Percentiles rank a stretch among this genome's conserved stretches.
Conservation (phyloP, 2,113 vertebrate genomes). For the Hassar affinis region DNA sequence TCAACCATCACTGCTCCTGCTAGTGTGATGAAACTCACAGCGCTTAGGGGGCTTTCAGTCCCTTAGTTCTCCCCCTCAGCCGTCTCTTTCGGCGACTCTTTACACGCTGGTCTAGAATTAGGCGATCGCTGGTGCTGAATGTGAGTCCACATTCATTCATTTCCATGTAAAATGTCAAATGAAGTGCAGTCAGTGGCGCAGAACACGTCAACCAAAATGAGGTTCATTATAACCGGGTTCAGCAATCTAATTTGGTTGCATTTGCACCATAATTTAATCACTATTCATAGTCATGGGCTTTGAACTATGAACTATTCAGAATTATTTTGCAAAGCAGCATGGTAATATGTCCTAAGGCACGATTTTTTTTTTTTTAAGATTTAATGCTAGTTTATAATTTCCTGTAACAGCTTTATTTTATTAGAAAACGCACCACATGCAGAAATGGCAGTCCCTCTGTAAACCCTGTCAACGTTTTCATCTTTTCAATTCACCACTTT, state of each 20-base stretch:
- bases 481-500: neutral
- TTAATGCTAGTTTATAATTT: neutral
- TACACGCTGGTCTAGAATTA: neutral
- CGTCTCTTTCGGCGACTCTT: neutral
- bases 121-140: neutral
- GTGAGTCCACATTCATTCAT: neutral
- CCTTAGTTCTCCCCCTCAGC: neutral
- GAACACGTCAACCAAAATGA: neutral
- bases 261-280: neutral
- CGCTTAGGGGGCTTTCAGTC: neutral
- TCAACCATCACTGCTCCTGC: conserved; percentile 30
- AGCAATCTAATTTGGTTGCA: neutral
- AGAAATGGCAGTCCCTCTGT: neutral
- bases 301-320: neutral
- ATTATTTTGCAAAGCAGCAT: neutral
- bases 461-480: neutral
- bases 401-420: neutral
- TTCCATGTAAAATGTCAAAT: neutral
- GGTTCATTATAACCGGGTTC: neutral
- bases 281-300: too few species aligned
- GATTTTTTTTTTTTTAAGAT: neutral
- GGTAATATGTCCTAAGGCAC: neutral
- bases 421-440: neutral
- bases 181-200: neutral
- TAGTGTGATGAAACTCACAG: conserved; percentile 31